Evolutionary conservation across 2,113 vertebrate genomes (phyloP).

Genomic region (Setophaga coronata): DNA sequence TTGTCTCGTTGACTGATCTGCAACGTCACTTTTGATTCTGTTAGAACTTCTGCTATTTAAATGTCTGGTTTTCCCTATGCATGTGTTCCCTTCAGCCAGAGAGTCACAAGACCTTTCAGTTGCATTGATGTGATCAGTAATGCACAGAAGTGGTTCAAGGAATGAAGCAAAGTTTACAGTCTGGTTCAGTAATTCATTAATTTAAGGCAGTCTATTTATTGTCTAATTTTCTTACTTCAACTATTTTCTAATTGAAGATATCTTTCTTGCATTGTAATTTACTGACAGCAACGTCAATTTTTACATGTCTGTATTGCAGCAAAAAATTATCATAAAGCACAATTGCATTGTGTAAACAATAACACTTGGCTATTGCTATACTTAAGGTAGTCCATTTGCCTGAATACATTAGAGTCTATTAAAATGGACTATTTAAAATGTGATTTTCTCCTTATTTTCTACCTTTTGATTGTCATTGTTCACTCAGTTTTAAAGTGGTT

Average conservation of each 20-base stretch:
- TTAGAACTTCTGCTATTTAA: background rate
- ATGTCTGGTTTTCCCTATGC: background rate
- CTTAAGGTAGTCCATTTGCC: conserved; percentile 43
- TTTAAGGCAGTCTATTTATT: background rate
- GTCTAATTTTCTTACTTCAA: conserved; percentile 18
- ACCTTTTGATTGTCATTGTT: conserved; percentile 72
- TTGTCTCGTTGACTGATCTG: background rate
- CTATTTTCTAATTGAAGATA: background rate
- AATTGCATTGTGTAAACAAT: conserved; percentile 37
- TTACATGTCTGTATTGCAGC: conserved; percentile 13
- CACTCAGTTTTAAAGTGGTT: conserved; percentile 71
- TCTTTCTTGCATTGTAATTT: conserved; percentile 22
- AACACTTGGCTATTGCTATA: background rate
- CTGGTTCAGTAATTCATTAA: background rate
- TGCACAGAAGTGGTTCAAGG: background rate
- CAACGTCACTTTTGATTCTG: background rate
- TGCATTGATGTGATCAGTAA: background rate
- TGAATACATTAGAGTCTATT: conserved; percentile 65
- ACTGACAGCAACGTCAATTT: background rate
- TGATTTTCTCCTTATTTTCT: conserved; percentile 68
- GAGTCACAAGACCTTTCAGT: background rate
- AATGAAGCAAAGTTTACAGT: background rate
- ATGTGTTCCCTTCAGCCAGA: background rate
- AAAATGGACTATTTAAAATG: conserved; percentile 57
- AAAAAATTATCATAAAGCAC: conserved; percentile 12